These are phyloP conservation scores for Dryococelus australis DNA, from an alignment of 2,888 invertebrate species.

Conservation along the genomic window DNA sequence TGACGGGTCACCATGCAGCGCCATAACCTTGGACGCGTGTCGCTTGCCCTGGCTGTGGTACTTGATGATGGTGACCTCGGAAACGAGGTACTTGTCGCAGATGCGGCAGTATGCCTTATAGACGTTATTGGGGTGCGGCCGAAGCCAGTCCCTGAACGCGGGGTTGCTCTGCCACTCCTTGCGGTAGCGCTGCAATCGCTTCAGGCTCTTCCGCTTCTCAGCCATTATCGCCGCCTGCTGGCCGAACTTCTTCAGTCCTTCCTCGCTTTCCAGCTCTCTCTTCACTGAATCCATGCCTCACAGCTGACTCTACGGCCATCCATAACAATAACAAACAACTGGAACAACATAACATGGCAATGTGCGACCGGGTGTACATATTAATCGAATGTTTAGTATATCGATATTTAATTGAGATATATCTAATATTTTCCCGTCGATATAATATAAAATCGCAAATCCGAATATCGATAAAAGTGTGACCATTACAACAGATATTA, in stretches of 20 bases:
- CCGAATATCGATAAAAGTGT: too few species aligned
- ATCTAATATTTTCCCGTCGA: too few species aligned
- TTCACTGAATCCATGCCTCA: not conserved
- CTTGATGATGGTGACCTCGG: not conserved
- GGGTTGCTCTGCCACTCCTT: constrained; percentile 4
- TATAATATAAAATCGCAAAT: too few species aligned
- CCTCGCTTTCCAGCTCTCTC: not conserved
- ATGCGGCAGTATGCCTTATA: not conserved
- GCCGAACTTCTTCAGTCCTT: too few species aligned
- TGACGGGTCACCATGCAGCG: not conserved
- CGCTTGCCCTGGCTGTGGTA: constrained; percentile 16
- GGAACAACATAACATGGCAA: not conserved
- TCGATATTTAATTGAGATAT: too few species aligned
- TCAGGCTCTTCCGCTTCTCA: not conserved
- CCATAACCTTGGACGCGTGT: not conserved
- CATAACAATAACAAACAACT: not conserved
- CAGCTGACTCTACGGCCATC: not conserved
- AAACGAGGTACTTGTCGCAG: not conserved
- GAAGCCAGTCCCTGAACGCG: not conserved
- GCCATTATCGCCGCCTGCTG: too few species aligned
- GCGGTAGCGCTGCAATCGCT: not conserved
- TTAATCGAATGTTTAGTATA: too few species aligned
- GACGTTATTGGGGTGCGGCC: not conserved
- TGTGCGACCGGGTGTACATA: too few species aligned
- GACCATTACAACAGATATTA: too few species aligned